Evolutionary conservation across 2,113 vertebrate genomes (phyloP).

Genomic region (Tragelaphus scriptus): DNA sequence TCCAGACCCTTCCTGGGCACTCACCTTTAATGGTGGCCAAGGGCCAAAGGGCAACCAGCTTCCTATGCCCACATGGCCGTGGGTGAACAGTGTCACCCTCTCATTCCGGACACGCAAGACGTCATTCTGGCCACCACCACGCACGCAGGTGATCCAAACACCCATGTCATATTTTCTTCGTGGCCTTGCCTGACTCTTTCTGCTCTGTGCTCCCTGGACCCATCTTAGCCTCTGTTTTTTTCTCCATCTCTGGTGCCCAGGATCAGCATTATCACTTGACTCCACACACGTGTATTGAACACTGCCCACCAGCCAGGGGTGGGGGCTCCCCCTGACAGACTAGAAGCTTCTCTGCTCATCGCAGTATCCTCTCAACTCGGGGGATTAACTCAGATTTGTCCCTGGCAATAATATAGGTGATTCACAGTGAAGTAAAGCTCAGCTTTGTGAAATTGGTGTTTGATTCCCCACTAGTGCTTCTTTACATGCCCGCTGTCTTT

Average conservation of each 20-base stretch:
- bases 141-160: not conserved
- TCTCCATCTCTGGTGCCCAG: not conserved
- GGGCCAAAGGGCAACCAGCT: not conserved
- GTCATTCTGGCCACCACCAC: not conserved
- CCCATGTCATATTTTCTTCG: not conserved
- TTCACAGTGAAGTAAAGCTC: not conserved
- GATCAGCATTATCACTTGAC: not conserved
- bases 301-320: not conserved
- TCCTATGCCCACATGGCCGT: not conserved
- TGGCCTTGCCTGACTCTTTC: not conserved
- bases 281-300: not conserved
- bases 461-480: not conserved
- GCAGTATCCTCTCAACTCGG: not conserved
- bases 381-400: not conserved
- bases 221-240: not conserved
- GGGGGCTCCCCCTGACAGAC: not conserved
- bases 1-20: not conserved
- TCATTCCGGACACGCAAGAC: not conserved
- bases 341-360: not conserved
- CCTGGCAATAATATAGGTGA: not conserved
- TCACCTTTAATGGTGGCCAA: not conserved
- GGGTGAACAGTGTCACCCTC: not conserved
- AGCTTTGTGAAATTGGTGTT: fast-evolving
- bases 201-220: not conserved
- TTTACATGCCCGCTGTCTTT: fast-evolving